Percentiles rank a stretch among this genome's conserved stretches.
These are phyloP conservation scores for Molothrus ater DNA, from an alignment of 2,797 vertebrate species.

Conservation along the genomic window DNA sequence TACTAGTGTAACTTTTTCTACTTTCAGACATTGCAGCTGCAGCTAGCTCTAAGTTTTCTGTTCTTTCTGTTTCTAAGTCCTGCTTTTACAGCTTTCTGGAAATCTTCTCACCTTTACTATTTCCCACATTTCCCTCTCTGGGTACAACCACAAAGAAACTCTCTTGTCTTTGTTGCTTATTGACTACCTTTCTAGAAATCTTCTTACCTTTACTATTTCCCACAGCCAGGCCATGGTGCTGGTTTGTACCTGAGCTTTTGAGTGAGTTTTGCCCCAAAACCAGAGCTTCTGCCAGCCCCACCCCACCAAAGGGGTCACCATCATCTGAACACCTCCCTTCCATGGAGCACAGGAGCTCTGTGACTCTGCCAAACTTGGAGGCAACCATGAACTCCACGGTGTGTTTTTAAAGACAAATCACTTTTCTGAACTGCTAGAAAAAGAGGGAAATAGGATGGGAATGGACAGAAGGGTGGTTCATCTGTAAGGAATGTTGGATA, in stretches of 20 bases:
- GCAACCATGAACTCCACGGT: background rate
- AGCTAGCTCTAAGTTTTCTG: background rate
- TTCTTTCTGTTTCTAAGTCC: background rate
- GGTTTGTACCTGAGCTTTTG: fast-evolving
- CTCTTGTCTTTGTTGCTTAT: background rate
- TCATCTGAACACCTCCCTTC: fast-evolving
- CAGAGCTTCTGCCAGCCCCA: background rate
- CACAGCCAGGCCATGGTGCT: background rate
- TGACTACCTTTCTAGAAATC: background rate
- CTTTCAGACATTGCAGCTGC: background rate
- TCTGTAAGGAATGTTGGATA: fast-evolving
- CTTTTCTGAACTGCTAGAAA: background rate
- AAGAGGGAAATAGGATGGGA: background rate
- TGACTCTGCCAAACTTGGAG: background rate
- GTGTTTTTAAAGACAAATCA: background rate
- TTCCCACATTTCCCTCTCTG: background rate
- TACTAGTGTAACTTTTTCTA: background rate
- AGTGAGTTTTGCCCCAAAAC: background rate
- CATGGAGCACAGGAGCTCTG: fast-evolving
- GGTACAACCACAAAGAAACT: background rate
- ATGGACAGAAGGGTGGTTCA: background rate
- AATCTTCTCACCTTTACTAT: background rate
- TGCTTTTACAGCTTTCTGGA: background rate
- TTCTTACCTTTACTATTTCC: background rate
- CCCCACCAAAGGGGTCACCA: fast-evolving